phyloP scores from a whole-genome alignment of 2,113 vertebrate species.

The Nansenia antarctica region DNA sequence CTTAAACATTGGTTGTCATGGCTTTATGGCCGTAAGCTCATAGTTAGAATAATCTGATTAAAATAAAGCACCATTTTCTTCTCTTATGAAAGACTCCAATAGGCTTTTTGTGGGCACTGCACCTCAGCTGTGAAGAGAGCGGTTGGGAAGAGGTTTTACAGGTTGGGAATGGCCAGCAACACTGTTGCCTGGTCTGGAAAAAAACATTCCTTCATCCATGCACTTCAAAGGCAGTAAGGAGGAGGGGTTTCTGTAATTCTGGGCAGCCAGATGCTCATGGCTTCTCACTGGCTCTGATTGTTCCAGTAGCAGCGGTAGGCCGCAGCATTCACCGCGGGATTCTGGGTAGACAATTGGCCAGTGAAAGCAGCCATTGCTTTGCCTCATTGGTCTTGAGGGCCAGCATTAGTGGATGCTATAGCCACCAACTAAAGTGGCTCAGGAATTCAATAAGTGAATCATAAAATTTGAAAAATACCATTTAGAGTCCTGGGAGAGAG shows the following conservation, averaged over 20 bases:
- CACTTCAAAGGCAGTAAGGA: constrained; percentile 59
- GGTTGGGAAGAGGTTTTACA: constrained; percentile 32
- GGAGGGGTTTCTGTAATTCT: constrained; percentile 56
- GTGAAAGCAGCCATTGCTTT: constrained; percentile 60
- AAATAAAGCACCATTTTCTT: constrained; percentile 55
- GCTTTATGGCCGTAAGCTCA: constrained; percentile 50
- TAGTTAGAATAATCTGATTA: constrained; percentile 59
- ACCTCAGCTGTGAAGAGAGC: constrained; percentile 22
- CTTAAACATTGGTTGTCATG: constrained; percentile 64
- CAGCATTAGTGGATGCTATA: constrained; percentile 78
- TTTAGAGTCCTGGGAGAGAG: constrained; percentile 68
- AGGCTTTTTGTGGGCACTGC: constrained; percentile 36
- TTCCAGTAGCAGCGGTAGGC: constrained; percentile 75
- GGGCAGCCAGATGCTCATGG: constrained; percentile 67
- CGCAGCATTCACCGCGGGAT: constrained; percentile 61
- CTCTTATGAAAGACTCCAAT: constrained; percentile 42
- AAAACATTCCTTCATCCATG: constrained; percentile 54
- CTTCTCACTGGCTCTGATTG: constrained; percentile 74
- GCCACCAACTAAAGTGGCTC: constrained; percentile 71
- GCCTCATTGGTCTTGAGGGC: constrained; percentile 74
- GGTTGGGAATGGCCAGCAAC: constrained; percentile 40
- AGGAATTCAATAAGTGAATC: constrained; percentile 85
- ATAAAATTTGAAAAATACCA: constrained; percentile 80
- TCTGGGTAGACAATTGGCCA: constrained; percentile 55
- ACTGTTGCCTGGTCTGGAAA: constrained; percentile 43